Percentiles rank a stretch among this genome's conserved stretches.
Conservation (phyloP, 2,113 vertebrate species). For the Okapia johnstoni region DNA sequence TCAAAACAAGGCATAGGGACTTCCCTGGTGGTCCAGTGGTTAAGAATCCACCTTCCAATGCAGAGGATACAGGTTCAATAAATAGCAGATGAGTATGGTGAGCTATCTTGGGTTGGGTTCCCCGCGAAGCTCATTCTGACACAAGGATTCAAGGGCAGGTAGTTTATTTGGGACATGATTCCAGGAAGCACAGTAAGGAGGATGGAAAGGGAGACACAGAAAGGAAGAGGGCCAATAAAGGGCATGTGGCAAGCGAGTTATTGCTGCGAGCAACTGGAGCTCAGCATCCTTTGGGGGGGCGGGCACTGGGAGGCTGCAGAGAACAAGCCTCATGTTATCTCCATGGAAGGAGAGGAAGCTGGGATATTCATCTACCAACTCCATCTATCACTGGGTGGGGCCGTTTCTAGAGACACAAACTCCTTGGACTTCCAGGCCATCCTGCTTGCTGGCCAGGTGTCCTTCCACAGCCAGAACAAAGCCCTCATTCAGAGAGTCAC, state of each 20-base stretch:
- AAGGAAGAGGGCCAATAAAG: neutral
- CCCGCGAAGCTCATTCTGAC: neutral
- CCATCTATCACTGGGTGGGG: neutral
- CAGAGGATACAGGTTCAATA: neutral
- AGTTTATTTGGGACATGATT: neutral
- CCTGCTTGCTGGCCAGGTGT: neutral
- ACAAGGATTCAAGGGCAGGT: neutral
- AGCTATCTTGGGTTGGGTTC: neutral
- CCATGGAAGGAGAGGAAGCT: neutral
- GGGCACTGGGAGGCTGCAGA: neutral
- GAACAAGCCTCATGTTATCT: neutral
- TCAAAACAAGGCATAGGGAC: neutral
- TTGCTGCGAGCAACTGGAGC: neutral
- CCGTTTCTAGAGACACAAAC: neutral
- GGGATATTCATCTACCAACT: neutral
- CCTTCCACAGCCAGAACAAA: neutral
- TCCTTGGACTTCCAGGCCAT: neutral
- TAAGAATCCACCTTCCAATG: neutral
- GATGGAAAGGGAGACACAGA: neutral
- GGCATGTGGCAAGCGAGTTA: neutral
- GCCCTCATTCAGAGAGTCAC: neutral
- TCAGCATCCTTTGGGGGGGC: neutral
- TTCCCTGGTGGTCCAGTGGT: neutral
- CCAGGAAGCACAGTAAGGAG: neutral
- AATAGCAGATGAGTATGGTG: neutral